These are phyloP conservation scores for Hylaeus volcanicus DNA, from an alignment of 1,140 invertebrate species.

Conservation along the genomic window DNA sequence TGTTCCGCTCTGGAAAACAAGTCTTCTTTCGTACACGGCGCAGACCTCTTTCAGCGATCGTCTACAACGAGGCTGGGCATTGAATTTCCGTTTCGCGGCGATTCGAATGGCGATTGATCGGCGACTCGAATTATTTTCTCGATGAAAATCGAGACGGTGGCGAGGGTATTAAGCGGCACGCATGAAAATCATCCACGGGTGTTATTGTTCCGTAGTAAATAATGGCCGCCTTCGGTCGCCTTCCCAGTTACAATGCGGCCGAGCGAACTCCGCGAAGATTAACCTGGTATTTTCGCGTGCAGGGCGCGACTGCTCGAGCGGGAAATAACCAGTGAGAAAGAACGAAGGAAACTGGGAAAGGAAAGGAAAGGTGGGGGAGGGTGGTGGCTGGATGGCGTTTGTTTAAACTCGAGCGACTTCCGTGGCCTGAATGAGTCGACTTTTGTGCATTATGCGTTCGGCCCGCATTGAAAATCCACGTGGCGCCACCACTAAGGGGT, in stretches of 20 bases:
- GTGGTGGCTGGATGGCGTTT: constrained; percentile 26
- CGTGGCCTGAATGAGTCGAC: constrained; percentile 55
- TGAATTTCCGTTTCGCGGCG: background rate
- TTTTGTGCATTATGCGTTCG: constrained; percentile 49
- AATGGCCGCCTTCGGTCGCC: constrained; percentile 49
- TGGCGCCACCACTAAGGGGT: constrained; percentile 21
- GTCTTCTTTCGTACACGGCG: background rate
- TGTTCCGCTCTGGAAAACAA: constrained; percentile 17
- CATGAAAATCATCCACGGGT: constrained; percentile 70
- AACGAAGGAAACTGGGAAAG: constrained; percentile 47
- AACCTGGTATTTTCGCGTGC: constrained; percentile 58
- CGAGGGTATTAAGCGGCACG: constrained; percentile 44
- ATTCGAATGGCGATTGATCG: background rate
- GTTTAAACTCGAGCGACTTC: constrained; percentile 61
- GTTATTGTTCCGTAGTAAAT: constrained; percentile 63
- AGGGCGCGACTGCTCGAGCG: constrained; percentile 44
- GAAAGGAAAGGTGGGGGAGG: background rate
- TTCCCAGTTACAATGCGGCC: constrained; percentile 62
- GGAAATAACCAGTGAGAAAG: constrained; percentile 39
- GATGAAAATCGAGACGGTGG: background rate
- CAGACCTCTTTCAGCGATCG: constrained; percentile 12
- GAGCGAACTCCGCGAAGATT: constrained; percentile 62
- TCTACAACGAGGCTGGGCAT: background rate
- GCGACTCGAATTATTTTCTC: constrained; percentile 1
- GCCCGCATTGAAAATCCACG: constrained; percentile 44